phyloP scores from a whole-genome alignment of 2,113 vertebrate species.

The Heterotis niloticus region DNA sequence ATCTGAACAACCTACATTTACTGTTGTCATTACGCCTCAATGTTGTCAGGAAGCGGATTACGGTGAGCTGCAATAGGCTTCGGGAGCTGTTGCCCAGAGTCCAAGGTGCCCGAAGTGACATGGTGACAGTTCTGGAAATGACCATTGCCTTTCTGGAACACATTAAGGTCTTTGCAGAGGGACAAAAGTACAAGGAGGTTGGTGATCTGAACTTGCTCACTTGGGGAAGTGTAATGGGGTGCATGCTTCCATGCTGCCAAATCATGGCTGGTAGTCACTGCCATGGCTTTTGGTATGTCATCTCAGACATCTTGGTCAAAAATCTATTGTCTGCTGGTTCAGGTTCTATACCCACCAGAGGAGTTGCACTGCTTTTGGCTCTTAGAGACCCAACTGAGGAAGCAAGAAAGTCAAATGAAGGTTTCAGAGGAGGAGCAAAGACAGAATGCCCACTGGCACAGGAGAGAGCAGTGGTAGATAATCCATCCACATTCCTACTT shows the following conservation, averaged over 20 bases:
- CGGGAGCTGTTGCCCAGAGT: conserved; percentile 50
- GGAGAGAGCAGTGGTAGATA: neutral
- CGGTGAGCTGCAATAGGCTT: conserved; percentile 47
- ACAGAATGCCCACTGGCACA: neutral
- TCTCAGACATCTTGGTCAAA: neutral
- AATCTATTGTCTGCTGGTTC: neutral
- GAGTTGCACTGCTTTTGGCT: conserved; percentile 17
- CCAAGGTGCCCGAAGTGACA: conserved; percentile 46
- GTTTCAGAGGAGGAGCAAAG: neutral
- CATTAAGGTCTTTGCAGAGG: neutral
- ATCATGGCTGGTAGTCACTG: neutral
- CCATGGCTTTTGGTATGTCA: neutral
- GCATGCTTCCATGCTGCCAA: neutral
- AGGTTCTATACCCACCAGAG: conserved; percentile 18
- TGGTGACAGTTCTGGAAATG: conserved; percentile 57
- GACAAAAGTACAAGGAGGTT: conserved; percentile 13
- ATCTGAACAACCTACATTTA: neutral
- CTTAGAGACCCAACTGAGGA: neutral
- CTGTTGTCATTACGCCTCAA: neutral
- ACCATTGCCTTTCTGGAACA: conserved; percentile 48
- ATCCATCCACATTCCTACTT: neutral
- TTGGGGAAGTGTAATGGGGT: too few species aligned
- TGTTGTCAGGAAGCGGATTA: conserved; percentile 49
- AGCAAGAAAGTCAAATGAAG: neutral
- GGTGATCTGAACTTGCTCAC: neutral